Conservation (phyloP, 2,113 vertebrate genomes). For the Notiomystis cincta region DNA sequence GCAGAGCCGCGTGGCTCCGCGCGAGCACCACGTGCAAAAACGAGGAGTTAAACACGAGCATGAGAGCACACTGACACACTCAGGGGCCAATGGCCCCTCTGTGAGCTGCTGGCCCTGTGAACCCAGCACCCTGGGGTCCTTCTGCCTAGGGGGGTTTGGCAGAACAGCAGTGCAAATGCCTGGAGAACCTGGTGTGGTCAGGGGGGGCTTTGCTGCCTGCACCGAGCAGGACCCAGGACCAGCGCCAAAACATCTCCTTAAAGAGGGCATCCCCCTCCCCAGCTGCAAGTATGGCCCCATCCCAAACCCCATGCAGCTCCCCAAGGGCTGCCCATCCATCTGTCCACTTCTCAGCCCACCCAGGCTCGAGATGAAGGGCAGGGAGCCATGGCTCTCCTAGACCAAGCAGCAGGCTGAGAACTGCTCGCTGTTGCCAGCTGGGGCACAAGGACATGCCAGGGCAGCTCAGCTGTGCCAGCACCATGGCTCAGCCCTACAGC, state of each 20-base stretch:
- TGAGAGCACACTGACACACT: fast-evolving
- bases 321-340: background rate
- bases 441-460: background rate
- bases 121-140: background rate
- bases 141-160: fast-evolving
- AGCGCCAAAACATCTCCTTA: background rate
- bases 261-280: background rate
- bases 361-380: fast-evolving
- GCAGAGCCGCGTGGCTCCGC: background rate
- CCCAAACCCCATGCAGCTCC: background rate
- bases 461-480: background rate
- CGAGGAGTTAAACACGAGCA: background rate
- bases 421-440: fast-evolving
- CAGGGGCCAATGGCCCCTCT: fast-evolving
- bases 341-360: background rate
- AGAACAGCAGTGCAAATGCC: background rate
- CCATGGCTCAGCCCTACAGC: background rate
- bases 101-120: background rate
- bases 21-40: background rate
- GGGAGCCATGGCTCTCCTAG: background rate
- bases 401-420: background rate
- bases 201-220: background rate
- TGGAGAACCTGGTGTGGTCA: background rate
- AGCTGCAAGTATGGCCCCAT: background rate
- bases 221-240: fast-evolving